phyloP scores from a whole-genome alignment of 2,113 vertebrate genomes.

The Bucco capensis region DNA sequence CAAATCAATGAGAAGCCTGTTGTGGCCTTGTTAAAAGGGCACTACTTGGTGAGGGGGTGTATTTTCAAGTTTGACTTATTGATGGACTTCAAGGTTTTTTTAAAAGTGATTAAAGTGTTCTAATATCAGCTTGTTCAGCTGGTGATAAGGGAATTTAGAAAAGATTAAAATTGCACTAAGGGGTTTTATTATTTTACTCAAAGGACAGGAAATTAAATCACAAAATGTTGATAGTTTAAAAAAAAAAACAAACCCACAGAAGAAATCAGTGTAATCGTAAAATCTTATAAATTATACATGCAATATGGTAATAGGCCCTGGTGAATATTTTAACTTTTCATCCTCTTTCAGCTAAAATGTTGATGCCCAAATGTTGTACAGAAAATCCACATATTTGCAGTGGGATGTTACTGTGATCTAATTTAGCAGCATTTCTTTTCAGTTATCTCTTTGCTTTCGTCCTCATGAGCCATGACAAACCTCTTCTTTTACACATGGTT shows the following conservation, averaged over 20 bases:
- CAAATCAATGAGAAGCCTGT: not conserved
- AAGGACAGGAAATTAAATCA: not conserved
- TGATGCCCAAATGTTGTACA: not conserved
- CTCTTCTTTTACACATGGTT: not conserved
- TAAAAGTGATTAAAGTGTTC: not conserved
- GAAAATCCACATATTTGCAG: not conserved
- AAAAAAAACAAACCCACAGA: not conserved
- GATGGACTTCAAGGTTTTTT: not conserved
- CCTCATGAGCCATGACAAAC: not conserved
- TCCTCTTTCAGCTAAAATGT: not conserved
- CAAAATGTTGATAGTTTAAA: not conserved
- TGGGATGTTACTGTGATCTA: not conserved
- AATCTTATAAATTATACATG: constrained; percentile 18
- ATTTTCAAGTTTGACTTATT: not conserved
- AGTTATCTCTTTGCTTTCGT: not conserved
- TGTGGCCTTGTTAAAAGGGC: not conserved
- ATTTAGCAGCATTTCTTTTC: not conserved
- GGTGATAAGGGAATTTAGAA: not conserved
- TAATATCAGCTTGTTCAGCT: not conserved
- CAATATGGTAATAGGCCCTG: not conserved
- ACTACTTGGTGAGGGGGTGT: not conserved
- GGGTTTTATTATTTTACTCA: not conserved
- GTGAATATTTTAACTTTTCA: not conserved
- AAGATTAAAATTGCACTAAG: not conserved
- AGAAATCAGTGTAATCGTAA: constrained; percentile 1